Evolutionary conservation across 2,113 vertebrate genomes (phyloP), one percentile per base, ranked within the genome.

Genomic region (Laterallus jamaicensis): DNA sequence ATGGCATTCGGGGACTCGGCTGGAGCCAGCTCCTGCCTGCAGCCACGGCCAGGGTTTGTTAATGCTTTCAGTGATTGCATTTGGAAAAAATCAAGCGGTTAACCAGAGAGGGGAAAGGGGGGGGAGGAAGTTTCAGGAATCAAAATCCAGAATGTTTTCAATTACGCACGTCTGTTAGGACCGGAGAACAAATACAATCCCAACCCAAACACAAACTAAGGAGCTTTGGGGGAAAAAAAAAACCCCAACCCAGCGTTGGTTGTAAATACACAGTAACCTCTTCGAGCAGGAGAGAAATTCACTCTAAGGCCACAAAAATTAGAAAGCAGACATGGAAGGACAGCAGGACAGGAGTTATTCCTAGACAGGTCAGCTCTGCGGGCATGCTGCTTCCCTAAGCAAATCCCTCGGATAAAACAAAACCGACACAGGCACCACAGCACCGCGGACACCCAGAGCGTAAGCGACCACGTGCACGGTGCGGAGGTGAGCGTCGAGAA

Each of bases 61-160:
- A 97, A 96, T 50, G 89, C 78, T 20, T 70, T 90, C 97, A 89
- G 95, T 97, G 97, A 98, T 96, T 87, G 91, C 97, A 97, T 96
- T 97, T 63, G 94, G 98, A 97, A 98, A 97, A 97, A 97, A 97
- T 97, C 95, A 92, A 97, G 98, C 24, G 97, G 98, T 98, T 98
- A 98, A 97, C 97, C 97, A 96, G 92, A 97, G 55, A 26, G 24
- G 24, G 24, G 50, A 44, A 44, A 44, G 24, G 13, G 82, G 55
- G 42, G 86, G 87, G 86, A 93, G 82, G 70, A 93, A 97, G 94
- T 83, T 96, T 93, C 60, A 90, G 95, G 95, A 96, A 94, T 92
- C 92, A 90, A 95, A 95, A 96, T 96, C 97, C 96, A 93, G 97
- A 91, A 96, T 78, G 96, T 96, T 96, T 95, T 95, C 95, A 97